These are phyloP conservation scores for Siniperca chuatsi DNA, from an alignment of 2,113 vertebrate species.

Conservation along the genomic window DNA sequence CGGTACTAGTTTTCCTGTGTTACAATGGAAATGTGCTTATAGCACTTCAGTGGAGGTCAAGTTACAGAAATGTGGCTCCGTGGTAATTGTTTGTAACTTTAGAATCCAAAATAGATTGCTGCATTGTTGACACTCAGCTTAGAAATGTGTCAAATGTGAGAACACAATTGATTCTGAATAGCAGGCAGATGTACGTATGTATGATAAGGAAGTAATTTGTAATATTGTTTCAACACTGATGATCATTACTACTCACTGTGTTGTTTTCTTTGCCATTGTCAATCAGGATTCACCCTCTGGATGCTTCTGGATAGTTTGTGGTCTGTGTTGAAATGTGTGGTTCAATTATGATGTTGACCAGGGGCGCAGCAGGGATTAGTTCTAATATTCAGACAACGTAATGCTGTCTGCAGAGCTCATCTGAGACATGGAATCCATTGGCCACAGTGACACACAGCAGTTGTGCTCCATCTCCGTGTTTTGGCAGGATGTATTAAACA, in stretches of 20 bases:
- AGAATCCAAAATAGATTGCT: conserved; percentile 16
- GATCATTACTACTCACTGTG: neutral
- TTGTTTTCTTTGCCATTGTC: conserved; percentile 6
- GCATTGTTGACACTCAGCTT: neutral
- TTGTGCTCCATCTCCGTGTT: conserved; percentile 67
- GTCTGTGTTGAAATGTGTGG: conserved; percentile 32
- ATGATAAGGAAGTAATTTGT: conserved; percentile 23
- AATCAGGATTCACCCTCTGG: conserved; percentile 8
- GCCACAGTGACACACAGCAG: conserved; percentile 53
- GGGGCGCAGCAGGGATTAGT: conserved; percentile 40
- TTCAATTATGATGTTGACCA: conserved; percentile 49
- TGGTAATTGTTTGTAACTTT: conserved; percentile 34
- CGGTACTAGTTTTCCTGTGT: neutral
- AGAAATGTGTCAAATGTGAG: conserved; percentile 4
- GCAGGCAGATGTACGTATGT: neutral
- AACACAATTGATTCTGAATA: conserved; percentile 18
- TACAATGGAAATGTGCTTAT: neutral
- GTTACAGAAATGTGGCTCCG: conserved; percentile 20
- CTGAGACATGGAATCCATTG: conserved; percentile 66
- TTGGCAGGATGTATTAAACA: conserved; percentile 63
- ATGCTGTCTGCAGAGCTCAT: conserved; percentile 42
- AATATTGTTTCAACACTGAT: neutral
- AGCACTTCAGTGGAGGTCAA: conserved; percentile 13
- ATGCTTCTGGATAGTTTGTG: conserved; percentile 27
- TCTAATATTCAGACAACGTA: conserved; percentile 62